phyloP scores from a whole-genome alignment of 1,140 invertebrate genomes.

The Orussus abietinus region DNA sequence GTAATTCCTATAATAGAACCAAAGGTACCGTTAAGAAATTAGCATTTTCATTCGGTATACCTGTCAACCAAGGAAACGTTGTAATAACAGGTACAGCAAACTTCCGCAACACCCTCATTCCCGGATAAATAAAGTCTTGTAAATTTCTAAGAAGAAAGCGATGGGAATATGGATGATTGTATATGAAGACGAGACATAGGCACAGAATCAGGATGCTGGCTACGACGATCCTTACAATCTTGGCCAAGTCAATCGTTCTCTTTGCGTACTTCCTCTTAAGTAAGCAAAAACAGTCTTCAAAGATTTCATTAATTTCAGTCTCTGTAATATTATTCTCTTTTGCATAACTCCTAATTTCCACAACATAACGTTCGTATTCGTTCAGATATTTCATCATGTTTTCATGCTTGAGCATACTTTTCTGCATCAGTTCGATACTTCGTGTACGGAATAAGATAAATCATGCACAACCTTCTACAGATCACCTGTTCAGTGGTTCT shows the following conservation, averaged over 20 bases:
- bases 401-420: not conserved
- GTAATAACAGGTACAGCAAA: slow-evolving; percentile 61
- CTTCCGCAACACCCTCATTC: slow-evolving; percentile 58
- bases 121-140: slow-evolving; percentile 68
- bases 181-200: slow-evolving; percentile 30
- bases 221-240: slow-evolving; percentile 17
- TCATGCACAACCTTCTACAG: slow-evolving; percentile 33
- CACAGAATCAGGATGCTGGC: slow-evolving; percentile 22
- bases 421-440: too few relatives aligned
- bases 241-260: slow-evolving; percentile 12
- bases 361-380: slow-evolving; percentile 31
- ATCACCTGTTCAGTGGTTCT: too few relatives aligned
- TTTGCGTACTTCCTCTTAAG: slow-evolving; percentile 34
- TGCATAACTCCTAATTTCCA: slow-evolving; percentile 37
- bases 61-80: slow-evolving; percentile 60
- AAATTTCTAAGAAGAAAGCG: slow-evolving; percentile 59
- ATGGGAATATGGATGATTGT: slow-evolving; percentile 53
- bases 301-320: slow-evolving; percentile 53
- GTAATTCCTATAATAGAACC: slow-evolving; percentile 11
- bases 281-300: slow-evolving; percentile 51
- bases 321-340: slow-evolving; percentile 46
- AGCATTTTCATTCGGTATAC: slow-evolving; percentile 41
- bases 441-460: not conserved
- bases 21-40: slow-evolving; percentile 1
- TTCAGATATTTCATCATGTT: slow-evolving; percentile 29